phyloP scores from a whole-genome alignment of 2,113 vertebrate genomes.

The Laticauda laticaudata region DNA sequence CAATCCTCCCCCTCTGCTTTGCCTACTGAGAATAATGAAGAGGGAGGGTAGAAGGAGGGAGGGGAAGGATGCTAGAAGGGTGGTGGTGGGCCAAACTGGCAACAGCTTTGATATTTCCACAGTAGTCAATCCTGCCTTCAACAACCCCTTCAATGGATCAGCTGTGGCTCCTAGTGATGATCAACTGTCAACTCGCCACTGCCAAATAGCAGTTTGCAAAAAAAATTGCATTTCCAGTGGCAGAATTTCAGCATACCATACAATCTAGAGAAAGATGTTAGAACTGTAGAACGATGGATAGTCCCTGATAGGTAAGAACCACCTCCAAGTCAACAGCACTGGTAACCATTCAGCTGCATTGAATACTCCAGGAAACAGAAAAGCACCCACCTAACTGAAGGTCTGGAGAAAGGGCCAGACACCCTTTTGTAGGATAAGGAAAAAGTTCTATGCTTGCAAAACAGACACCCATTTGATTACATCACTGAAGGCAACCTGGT shows the following conservation, averaged over 20 bases:
- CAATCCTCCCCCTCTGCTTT: conserved; percentile 66
- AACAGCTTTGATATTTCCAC: conserved; percentile 56
- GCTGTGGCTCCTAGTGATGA: conserved; percentile 12
- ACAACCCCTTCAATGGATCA: background rate
- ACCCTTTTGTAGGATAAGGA: background rate
- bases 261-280: background rate
- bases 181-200: background rate
- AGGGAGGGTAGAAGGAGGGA: background rate
- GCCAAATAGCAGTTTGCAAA: background rate
- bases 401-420: background rate
- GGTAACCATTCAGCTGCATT: background rate
- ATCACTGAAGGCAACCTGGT: background rate
- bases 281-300: background rate
- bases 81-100: conserved; percentile 73
- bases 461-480: background rate
- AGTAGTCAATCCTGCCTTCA: conserved; percentile 2
- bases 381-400: background rate
- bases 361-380: background rate
- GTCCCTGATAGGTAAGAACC: background rate
- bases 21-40: conserved; percentile 64
- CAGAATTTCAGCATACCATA: background rate
- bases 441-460: background rate
- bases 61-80: conserved; percentile 72
- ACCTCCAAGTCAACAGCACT: background rate
- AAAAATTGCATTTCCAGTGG: background rate